Conservation (phyloP, 2,113 vertebrate species). For the Pseudorasbora parva region DNA sequence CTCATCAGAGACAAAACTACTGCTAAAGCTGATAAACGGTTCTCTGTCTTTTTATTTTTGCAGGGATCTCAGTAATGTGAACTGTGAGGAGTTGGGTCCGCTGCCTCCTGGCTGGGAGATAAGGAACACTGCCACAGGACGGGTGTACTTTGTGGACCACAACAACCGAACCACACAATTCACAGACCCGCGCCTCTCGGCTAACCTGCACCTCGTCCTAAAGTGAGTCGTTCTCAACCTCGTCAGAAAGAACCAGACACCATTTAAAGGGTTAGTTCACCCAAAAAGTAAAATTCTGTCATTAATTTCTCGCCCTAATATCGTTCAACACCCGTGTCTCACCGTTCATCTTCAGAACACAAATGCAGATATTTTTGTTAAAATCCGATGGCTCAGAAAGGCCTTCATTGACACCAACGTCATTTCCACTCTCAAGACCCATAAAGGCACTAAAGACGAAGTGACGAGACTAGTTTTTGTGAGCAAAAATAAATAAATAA, state of each 20-base stretch:
- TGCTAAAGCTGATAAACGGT: not conserved
- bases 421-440: no score
- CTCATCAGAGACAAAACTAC: not conserved
- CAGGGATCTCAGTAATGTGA: constrained; percentile 99
- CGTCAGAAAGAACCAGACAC: not conserved
- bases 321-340: no score
- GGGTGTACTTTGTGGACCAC: constrained; percentile 99
- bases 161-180: constrained; percentile 99
- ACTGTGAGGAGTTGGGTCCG: constrained; percentile 98
- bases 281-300: no score
- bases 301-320: no score
- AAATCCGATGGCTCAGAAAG: no score
- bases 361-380: no score
- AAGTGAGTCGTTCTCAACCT: constrained; percentile 81
- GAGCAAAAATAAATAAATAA: no score
- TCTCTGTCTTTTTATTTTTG: constrained; percentile 56
- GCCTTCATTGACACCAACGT: no score
- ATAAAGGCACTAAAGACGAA: no score
- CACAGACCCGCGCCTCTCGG: constrained; percentile 96
- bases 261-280: no score
- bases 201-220: constrained; percentile 95
- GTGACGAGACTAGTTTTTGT: no score
- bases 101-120: constrained; percentile 99
- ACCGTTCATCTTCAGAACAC: no score
- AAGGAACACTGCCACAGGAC: constrained; percentile 95